Base-by-base conservation (phyloP, 2,888 invertebrate genomes). In the Diachrysia chrysitis region DNA sequence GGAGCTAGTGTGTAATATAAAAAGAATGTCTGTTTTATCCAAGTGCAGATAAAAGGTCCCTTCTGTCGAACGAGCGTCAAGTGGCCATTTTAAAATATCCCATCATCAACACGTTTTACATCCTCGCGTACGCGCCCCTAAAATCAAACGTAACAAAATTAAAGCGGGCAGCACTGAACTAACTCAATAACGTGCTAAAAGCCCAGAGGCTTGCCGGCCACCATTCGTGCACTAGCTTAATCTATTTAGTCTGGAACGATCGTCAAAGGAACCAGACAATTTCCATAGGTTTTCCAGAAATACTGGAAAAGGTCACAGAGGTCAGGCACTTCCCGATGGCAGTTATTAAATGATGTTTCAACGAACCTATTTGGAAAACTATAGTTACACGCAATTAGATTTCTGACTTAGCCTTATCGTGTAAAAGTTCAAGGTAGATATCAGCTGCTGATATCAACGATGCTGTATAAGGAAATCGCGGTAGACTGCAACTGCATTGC, bases 121-220 rank as follows among this genome's bases (percentile, higher is more conserved):
- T 9, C 9, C 10, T 9, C 29, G 3, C 62, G 12, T 29, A 10
- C 53, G n/a, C 67, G 69, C 53, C 66, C 57, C 29, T 35, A 65
- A 81, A 81, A 81, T 82, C 80, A 73, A 69, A 69, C 68, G 58
- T 82, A 80, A 81, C 59, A 21, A 32, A 63, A 76, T 81, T 79
- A 80, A 65, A 69, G 23, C 53, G 64, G 66, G 55, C 67, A 19
- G 66, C 68, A 57, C 65, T 66, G 83, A 71, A 77, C 37, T n/a
- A 81, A 81, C 62, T 71, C 60, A 62, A 81, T 81, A 82, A 81
- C 63, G 56, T 48, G 78, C 56, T 82, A 67, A 80, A 82, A 82
- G 75, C 78, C 70, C 62, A 17, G 51, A 64, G 69, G 75, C 72
- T 54, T 69, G 58, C 66, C 1, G 37, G 14, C 42, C 42, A 42